Evolutionary conservation across 2,113 vertebrate species (phyloP).

Genomic region (Odocoileus virginianus): DNA sequence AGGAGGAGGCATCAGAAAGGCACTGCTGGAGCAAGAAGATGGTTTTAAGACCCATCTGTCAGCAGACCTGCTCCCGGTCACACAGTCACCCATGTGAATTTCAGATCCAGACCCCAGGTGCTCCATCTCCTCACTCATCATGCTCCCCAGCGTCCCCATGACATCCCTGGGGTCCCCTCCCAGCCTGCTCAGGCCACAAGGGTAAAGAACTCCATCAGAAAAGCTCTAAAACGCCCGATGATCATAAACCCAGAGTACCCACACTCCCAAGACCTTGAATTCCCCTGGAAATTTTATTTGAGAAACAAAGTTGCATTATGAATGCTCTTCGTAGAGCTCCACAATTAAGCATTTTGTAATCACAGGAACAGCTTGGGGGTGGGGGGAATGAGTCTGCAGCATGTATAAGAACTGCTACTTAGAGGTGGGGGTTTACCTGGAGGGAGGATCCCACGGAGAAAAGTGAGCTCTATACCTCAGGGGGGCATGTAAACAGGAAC

Average conservation of each 20-base stretch:
- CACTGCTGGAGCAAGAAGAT: background rate
- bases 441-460: background rate
- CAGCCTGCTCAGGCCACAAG: background rate
- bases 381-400: background rate
- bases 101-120: background rate
- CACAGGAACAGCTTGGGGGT: background rate
- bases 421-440: background rate
- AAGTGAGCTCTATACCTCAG: background rate
- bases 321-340: background rate
- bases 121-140: background rate
- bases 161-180: background rate
- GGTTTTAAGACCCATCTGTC: background rate
- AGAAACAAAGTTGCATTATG: slow-evolving; percentile 10
- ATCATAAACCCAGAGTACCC: background rate
- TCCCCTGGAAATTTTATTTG: slow-evolving; percentile 21
- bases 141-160: background rate
- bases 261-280: slow-evolving; percentile 20
- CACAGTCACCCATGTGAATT: background rate
- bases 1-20: background rate
- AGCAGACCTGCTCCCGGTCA: background rate
- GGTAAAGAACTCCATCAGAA: background rate
- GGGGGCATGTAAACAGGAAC: background rate
- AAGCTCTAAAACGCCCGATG: background rate
- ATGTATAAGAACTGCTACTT: fast-evolving
- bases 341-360: slow-evolving; percentile 26